Conservation (phyloP, 35 echinoderm and acorn worm genomes). For the Patiria miniata region DNA sequence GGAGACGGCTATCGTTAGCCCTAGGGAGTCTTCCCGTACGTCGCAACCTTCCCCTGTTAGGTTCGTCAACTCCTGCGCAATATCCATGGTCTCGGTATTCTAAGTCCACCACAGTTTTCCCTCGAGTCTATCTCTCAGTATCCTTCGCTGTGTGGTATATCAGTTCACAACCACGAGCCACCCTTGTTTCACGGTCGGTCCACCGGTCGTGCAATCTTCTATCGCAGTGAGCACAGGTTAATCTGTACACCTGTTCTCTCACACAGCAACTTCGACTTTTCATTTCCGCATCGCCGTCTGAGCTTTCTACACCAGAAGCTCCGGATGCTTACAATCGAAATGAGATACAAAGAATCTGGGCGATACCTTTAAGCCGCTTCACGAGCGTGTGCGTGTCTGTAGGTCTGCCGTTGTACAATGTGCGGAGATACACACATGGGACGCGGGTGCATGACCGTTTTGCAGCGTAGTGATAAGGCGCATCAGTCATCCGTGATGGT, state of each 20-base stretch:
- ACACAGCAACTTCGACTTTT: background rate
- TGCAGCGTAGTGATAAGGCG: too few species aligned
- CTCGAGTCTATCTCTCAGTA: background rate
- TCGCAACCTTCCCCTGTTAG: background rate
- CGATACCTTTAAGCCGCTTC: too few species aligned
- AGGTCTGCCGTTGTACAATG: too few species aligned
- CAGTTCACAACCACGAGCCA: background rate
- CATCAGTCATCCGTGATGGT: too few species aligned
- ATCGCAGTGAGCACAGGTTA: background rate
- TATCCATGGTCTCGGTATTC: constrained; percentile 3
- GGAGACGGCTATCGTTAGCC: constrained; percentile 2
- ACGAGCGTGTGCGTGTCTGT: too few species aligned
- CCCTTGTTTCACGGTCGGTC: background rate
- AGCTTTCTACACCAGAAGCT: background rate
- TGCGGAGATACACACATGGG: too few species aligned
- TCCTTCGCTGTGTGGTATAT: background rate
- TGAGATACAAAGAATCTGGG: too few species aligned
- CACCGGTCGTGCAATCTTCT: too few species aligned
- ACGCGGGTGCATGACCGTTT: too few species aligned
- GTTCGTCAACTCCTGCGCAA: background rate
- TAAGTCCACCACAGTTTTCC: background rate
- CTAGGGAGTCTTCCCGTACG: background rate
- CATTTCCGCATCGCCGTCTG: constrained; percentile 5
- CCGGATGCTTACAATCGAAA: background rate
- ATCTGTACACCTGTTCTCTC: background rate